Evolutionary conservation across 1,140 invertebrate genomes (phyloP), one percentile per base, ranked within the genome.

Genomic region (Hormaphis cornu): DNA sequence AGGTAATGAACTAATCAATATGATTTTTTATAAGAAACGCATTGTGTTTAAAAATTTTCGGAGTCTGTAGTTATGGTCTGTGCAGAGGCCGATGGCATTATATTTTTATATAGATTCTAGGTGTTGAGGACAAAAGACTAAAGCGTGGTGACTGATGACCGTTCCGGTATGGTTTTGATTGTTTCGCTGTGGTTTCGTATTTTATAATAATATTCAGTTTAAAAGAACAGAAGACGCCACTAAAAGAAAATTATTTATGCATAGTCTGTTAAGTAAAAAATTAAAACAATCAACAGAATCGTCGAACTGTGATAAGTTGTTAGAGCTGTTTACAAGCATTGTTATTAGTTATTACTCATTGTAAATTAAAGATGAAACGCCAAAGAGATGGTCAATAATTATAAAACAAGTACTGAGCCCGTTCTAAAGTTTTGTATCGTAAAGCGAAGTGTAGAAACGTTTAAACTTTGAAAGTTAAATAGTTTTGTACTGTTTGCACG

Each of bases 71-170:
- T n/a, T 22, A 12, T 14, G 2, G 20, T 14, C 9, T 16, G 0
- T 14, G 18, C 40, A 18, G 24, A 44, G 40, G 40, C 18, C 40
- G 58, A 46, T 46, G 44, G 18, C 26, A 46, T 63, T 28, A 28
- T 48, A 46, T 61, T 46, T 48, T 33, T 56, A 33, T 33, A 56
- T 28, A 42, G 9, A 28, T 10, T 24, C 59, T 63, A 35, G 44
- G 42, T 48, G 44, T 50, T 35, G 28, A 35, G 44, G 61, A 66
- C 61, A 66, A 66, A 61, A 66, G 42, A 66, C n/a, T 66, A 20
- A 48, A 48, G 48, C n/a, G n/a, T n/a, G n/a, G n/a, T n/a, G n/a
- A n/a, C 20, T 66, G 61, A 66, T 66, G 44, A 66, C 61, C 61
- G 61, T 66, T 66, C 61, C 44, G 61, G 44, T 66, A 50, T 66